phyloP scores from a whole-genome alignment of 2,113 vertebrate species.

The Zapornia atra region DNA sequence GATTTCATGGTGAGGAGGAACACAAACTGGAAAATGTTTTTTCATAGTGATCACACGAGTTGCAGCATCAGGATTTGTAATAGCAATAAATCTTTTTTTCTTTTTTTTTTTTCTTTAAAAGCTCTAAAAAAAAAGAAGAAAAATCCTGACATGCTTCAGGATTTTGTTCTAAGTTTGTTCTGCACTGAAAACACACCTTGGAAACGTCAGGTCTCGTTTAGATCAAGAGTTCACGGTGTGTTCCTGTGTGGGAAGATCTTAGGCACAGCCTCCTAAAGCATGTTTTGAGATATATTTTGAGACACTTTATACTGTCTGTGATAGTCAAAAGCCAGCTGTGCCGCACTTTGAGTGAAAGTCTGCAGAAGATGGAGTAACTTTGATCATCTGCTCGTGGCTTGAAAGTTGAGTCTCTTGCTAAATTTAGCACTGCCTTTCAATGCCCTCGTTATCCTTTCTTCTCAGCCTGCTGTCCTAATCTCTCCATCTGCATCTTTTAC shows the following conservation, averaged over 20 bases:
- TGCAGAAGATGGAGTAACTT: not conserved
- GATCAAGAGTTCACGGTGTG: not conserved
- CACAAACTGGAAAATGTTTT: not conserved
- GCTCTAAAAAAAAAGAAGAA: not conserved
- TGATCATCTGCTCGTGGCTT: not conserved
- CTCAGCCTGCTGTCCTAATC: not conserved
- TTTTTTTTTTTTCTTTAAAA: not conserved
- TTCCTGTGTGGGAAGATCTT: not conserved
- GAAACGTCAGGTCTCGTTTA: not conserved
- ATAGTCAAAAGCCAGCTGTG: not conserved
- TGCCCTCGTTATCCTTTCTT: not conserved
- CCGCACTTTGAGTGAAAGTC: not conserved
- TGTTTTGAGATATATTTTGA: not conserved
- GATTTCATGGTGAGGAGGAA: not conserved
- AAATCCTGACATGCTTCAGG: not conserved
- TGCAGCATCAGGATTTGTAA: not conserved
- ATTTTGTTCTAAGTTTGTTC: not conserved
- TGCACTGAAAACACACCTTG: not conserved
- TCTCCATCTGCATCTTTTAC: not conserved
- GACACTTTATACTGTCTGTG: not conserved
- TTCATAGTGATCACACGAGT: not conserved
- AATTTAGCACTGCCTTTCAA: not conserved
- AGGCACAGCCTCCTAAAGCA: not conserved
- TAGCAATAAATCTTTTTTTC: not conserved
- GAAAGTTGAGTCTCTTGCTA: not conserved